A percentile compares a stretch with the other conserved stretches of the same genome.
These are phyloP conservation scores for Toxotes jaculatrix DNA, from an alignment of 2,113 vertebrate genomes.

Conservation along the genomic window DNA sequence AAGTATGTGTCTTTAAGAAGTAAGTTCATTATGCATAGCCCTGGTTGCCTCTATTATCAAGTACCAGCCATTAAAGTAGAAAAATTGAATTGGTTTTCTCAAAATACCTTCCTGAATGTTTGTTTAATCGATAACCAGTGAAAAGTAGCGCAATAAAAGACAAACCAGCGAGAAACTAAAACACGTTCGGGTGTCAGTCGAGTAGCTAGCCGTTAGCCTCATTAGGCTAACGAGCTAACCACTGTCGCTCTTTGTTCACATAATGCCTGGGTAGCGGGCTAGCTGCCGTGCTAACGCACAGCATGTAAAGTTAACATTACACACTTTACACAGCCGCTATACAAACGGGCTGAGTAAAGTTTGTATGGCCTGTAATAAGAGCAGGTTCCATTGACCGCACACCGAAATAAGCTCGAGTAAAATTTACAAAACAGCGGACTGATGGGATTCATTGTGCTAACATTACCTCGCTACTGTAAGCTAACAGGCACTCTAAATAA, in stretches of 20 bases:
- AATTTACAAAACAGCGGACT: not conserved
- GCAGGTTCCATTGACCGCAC: not conserved
- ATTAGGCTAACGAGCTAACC: slow-evolving; percentile 61
- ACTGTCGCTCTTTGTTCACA: slow-evolving; percentile 74
- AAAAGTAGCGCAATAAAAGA: not conserved
- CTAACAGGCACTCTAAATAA: slow-evolving; percentile 75
- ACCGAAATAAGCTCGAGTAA: not conserved
- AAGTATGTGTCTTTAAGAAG: not conserved
- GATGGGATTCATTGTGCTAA: slow-evolving; percentile 50
- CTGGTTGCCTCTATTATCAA: not conserved
- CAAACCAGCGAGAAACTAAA: not conserved
- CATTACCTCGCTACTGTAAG: slow-evolving; percentile 59
- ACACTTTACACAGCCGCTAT: not conserved
- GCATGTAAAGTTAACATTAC: not conserved
- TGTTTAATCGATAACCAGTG: not conserved
- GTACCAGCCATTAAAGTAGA: not conserved
- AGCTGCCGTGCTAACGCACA: slow-evolving; percentile 48
- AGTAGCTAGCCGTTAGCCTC: slow-evolving; percentile 55
- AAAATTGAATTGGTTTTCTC: not conserved
- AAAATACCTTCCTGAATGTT: too few species aligned
- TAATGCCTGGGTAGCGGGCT: slow-evolving; percentile 40
- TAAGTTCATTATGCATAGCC: not conserved
- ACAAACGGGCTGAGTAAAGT: not conserved
- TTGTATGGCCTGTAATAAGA: not conserved
- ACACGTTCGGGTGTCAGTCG: slow-evolving; percentile 1